Percentiles rank a stretch among this genome's conserved stretches.
phyloP scores from a whole-genome alignment of 2,888 invertebrate genomes.

The Rhamnusium bicolor region DNA sequence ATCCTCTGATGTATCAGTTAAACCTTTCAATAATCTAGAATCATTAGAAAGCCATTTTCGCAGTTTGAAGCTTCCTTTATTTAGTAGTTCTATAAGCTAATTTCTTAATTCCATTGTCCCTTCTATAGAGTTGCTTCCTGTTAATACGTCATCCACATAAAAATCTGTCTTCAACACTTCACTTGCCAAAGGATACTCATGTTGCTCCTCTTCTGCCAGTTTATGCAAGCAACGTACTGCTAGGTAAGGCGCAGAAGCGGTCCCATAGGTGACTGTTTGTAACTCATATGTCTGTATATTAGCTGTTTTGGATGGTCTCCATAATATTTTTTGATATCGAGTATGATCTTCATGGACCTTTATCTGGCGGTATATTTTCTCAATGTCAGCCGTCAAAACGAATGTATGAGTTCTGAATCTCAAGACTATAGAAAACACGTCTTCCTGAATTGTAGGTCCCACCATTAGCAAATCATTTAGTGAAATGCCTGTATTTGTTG shows the following conservation, averaged over 20 bases:
- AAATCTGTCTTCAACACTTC: constrained; percentile 1
- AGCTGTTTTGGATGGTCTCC: constrained; percentile 5
- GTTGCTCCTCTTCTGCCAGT: constrained; percentile 1
- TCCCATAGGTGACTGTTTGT: constrained; percentile 35
- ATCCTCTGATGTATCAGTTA: too few species aligned
- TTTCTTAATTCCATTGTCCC: constrained; percentile 1
- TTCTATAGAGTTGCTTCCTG: background rate
- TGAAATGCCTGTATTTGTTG: background rate
- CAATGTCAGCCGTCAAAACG: constrained; percentile 27
- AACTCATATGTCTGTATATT: background rate
- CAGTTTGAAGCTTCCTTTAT: background rate
- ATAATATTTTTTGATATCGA: constrained; percentile 17
- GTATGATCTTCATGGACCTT: background rate
- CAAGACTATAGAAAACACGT: constrained; percentile 20
- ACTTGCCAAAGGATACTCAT: constrained; percentile 1
- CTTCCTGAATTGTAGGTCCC: constrained; percentile 30
- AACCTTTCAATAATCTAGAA: too few species aligned
- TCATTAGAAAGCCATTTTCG: too few species aligned
- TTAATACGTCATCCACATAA: constrained; percentile 33
- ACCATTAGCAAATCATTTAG: constrained; percentile 27
- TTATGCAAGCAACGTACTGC: constrained; percentile 24
- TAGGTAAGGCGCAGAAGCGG: constrained; percentile 18
- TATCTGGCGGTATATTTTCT: constrained; percentile 32
- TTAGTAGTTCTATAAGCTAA: constrained; percentile 9
- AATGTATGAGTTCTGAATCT: constrained; percentile 23